These are phyloP conservation scores for Cotesia typhae DNA, from an alignment of 1,140 invertebrate genomes.

Conservation along the genomic window DNA sequence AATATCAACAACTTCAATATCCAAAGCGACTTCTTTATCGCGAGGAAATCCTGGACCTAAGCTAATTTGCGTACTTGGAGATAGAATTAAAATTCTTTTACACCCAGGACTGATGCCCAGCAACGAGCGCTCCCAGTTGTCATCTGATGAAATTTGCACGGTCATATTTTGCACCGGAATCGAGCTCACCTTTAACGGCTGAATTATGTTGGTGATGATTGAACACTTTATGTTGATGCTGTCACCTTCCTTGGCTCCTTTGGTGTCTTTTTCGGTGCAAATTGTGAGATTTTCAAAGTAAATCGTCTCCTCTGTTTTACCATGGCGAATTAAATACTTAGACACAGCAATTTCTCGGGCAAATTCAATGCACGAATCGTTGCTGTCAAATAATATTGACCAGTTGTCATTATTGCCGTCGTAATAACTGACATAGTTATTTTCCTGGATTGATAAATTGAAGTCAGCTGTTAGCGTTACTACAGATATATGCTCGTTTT, in stretches of 20 bases:
- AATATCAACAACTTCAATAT: slow-evolving; percentile 55
- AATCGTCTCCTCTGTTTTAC: slow-evolving; percentile 45
- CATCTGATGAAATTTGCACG: slow-evolving; percentile 51
- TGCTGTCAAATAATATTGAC: slow-evolving; percentile 58
- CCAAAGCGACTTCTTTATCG: slow-evolving; percentile 54
- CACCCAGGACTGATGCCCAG: slow-evolving; percentile 44
- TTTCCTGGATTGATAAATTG: slow-evolving; percentile 52
- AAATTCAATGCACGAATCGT: slow-evolving; percentile 51
- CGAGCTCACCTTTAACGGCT: slow-evolving; percentile 49
- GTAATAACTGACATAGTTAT: slow-evolving; percentile 61
- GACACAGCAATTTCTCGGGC: slow-evolving; percentile 54
- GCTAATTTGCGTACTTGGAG: slow-evolving; percentile 58
- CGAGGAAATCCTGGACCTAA: slow-evolving; percentile 58
- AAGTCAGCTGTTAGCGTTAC: slow-evolving; percentile 53
- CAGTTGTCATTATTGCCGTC: slow-evolving; percentile 58
- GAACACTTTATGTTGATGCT: slow-evolving; percentile 48
- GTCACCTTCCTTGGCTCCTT: slow-evolving; percentile 47
- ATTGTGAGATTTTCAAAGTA: slow-evolving; percentile 53
- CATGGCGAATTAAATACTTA: slow-evolving; percentile 48
- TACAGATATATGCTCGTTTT: slow-evolving; percentile 55
- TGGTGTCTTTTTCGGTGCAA: slow-evolving; percentile 36
- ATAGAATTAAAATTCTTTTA: slow-evolving; percentile 53
- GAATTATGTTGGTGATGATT: slow-evolving; percentile 48
- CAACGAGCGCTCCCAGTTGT: slow-evolving; percentile 58
- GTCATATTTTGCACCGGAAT: slow-evolving; percentile 45